phyloP scores from a whole-genome alignment of 2,113 vertebrate species.

The Oncorhynchus nerka region DNA sequence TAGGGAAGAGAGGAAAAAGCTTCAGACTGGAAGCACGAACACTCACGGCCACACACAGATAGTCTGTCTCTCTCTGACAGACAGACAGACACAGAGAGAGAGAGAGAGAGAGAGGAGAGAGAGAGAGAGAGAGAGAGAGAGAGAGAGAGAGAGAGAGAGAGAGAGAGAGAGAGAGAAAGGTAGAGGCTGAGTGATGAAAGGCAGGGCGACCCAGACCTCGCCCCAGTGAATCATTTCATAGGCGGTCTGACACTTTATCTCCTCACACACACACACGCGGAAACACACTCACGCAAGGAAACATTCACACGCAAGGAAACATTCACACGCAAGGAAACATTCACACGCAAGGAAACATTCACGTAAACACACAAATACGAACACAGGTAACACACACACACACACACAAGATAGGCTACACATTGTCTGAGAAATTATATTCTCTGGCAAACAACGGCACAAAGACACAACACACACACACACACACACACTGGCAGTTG shows the following conservation, averaged over 20 bases:
- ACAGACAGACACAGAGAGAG: no score
- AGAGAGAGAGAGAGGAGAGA: no score
- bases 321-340: not conserved
- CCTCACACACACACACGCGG: conserved; percentile 1
- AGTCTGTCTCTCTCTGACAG: no score
- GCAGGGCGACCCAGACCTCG: conserved; percentile 60
- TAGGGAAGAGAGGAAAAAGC: not conserved
- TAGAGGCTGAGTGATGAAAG: conserved; percentile 54
- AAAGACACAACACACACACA: conserved; percentile 37
- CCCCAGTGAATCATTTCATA: conserved; percentile 68
- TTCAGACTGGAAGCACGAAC: not conserved
- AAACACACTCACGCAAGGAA: not conserved
- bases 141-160: no score
- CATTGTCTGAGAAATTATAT: not conserved
- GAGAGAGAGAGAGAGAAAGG: conserved; percentile 3
- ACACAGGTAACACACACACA: no score
- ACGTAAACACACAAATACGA: conserved; percentile 12
- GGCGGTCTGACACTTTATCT: conserved; percentile 52
- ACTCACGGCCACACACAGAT: not conserved
- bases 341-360: conserved; percentile 4
- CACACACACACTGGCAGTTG: conserved; percentile 18
- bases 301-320: not conserved
- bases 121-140: not conserved
- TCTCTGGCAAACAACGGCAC: conserved; percentile 6
- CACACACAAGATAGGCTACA: not conserved